A percentile compares a stretch with the other conserved stretches of the same genome.
Conservation (phyloP, 1,140 invertebrate genomes). For the Halesus radiatus region DNA sequence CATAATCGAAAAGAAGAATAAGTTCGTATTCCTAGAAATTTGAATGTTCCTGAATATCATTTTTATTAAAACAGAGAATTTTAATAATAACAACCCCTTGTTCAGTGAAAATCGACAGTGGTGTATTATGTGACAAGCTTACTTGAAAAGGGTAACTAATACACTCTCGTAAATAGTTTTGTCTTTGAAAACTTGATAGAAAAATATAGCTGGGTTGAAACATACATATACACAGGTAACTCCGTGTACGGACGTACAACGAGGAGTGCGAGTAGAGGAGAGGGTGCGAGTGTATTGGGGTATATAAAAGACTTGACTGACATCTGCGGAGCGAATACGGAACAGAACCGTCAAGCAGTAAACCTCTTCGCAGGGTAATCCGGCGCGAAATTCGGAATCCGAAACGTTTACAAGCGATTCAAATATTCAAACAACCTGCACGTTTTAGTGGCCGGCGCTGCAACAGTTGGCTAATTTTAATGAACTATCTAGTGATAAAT, state of each 20-base stretch:
- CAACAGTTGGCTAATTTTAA: not conserved
- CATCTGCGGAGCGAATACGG: constrained; percentile 24
- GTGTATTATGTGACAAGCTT: too few relatives aligned
- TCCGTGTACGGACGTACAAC: not conserved
- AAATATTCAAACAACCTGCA: not conserved
- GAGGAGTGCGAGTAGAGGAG: not conserved
- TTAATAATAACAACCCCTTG: too few relatives aligned
- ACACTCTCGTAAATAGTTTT: too few relatives aligned
- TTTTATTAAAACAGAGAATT: too few relatives aligned
- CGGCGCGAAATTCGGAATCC: constrained; percentile 34
- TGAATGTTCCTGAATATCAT: not conserved
- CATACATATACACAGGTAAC: not conserved
- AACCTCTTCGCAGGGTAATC: constrained; percentile 24
- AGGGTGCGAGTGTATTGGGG: not conserved
- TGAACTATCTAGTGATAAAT: constrained; percentile 7
- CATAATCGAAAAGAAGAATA: too few relatives aligned
- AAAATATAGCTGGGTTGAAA: not conserved
- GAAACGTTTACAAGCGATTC: not conserved
- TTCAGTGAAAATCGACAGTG: too few relatives aligned
- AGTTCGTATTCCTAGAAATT: not conserved
- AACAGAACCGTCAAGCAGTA: constrained; percentile 8
- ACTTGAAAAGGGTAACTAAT: too few relatives aligned
- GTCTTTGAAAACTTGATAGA: too few relatives aligned
- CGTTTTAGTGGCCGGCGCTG: not conserved
- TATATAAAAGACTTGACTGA: constrained; percentile 32